Evolutionary conservation across 2,113 vertebrate species (phyloP).

Genomic region (Hemicordylus capensis): DNA sequence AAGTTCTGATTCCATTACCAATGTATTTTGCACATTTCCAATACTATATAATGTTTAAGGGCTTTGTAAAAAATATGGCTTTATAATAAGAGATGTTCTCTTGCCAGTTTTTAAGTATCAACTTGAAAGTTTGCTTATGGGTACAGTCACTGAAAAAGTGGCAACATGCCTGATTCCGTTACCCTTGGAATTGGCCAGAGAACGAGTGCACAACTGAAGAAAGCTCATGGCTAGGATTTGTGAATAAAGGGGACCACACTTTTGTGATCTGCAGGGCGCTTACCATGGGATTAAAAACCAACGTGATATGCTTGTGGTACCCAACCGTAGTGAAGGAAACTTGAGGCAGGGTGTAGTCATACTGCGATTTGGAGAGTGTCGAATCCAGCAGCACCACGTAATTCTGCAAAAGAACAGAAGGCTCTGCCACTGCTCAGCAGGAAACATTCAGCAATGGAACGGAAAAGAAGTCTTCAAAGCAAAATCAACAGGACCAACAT

Average conservation of each 20-base stretch:
- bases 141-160: too few species aligned
- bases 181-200: neutral
- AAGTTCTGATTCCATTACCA: too few species aligned
- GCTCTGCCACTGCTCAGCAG: neutral
- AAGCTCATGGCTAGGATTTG: neutral
- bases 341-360: constrained; percentile 91
- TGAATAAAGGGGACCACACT: neutral
- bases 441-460: constrained; percentile 11
- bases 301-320: constrained; percentile 93
- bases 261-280: constrained; percentile 50
- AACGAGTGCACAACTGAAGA: neutral
- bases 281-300: constrained; percentile 92
- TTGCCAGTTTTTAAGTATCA: too few species aligned
- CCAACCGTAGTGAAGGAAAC: constrained; percentile 90
- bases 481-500: constrained; percentile 18
- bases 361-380: constrained; percentile 89
- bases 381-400: constrained; percentile 92
- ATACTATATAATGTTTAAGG: too few species aligned
- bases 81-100: too few species aligned
- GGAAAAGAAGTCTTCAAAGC: neutral
- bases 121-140: too few species aligned
- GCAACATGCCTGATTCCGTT: too few species aligned
- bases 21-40: too few species aligned
- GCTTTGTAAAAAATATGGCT: too few species aligned
- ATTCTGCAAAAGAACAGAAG: constrained; percentile 75